phyloP scores from a whole-genome alignment of 2,888 invertebrate species.

The Augiades crinisus region DNA sequence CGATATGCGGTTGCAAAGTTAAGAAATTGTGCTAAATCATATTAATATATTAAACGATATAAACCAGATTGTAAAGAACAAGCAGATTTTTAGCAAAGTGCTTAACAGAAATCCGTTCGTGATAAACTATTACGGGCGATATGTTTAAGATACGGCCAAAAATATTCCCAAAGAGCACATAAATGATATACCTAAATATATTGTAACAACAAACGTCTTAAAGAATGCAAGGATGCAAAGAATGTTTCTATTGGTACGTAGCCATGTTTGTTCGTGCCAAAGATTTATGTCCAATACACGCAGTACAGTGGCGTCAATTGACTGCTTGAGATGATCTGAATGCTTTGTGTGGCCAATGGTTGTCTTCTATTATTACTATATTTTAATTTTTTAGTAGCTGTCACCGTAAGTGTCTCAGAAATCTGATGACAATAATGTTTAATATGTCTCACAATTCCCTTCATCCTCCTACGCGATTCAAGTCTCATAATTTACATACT shows the following conservation, averaged over 20 bases:
- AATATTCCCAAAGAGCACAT: not conserved
- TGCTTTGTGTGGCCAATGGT: constrained; percentile 13
- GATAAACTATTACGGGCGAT: too few species aligned
- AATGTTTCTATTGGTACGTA: not conserved
- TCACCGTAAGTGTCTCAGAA: not conserved
- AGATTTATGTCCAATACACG: constrained; percentile 57
- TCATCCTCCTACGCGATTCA: not conserved
- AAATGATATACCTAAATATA: too few species aligned
- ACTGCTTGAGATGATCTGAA: constrained; percentile 35
- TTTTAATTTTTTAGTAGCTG: constrained; percentile 1
- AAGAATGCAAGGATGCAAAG: not conserved
- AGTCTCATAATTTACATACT: too few species aligned
- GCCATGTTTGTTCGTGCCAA: constrained; percentile 17
- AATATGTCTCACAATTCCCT: not conserved
- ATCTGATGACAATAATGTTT: constrained; percentile 1
- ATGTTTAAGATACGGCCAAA: not conserved
- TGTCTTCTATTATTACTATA: constrained; percentile 9
- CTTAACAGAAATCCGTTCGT: too few species aligned
- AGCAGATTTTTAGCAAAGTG: too few species aligned
- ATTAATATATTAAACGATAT: too few species aligned
- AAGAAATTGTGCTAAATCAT: too few species aligned
- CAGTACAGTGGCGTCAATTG: constrained; percentile 55
- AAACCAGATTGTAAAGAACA: too few species aligned
- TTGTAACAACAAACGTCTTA: too few species aligned
- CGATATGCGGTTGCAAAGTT: not conserved